Evolutionary conservation across 2,797 vertebrate genomes (phyloP).

Genomic region (Synaphobranchus kaupii): DNA sequence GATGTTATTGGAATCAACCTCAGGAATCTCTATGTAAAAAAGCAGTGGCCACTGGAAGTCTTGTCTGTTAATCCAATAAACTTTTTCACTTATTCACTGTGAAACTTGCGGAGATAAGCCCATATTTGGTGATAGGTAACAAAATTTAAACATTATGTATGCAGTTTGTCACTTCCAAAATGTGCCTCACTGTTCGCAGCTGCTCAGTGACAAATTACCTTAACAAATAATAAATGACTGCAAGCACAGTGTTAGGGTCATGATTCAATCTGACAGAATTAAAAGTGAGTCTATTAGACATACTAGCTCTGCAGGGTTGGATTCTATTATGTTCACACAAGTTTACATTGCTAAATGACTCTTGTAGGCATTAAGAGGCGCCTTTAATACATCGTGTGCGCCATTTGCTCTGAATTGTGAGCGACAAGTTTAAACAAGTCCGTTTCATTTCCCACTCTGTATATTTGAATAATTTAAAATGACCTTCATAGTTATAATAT

Average conservation of each 20-base stretch:
- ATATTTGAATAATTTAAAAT: not conserved
- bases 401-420: not conserved
- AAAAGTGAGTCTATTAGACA: constrained; percentile 19
- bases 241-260: not conserved
- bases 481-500: not conserved
- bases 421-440: not conserved
- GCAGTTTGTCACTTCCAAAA: not conserved
- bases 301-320: not conserved
- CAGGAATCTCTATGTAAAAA: not conserved
- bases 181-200: constrained; percentile 20
- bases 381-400: not conserved
- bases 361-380: not conserved
- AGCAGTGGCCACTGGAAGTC: not conserved
- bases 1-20: not conserved
- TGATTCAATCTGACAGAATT: constrained; percentile 17
- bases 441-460: not conserved
- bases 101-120: not conserved
- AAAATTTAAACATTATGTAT: constrained; percentile 1
- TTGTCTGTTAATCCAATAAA: not conserved
- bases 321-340: not conserved
- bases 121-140: not conserved
- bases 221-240: constrained; percentile 4
- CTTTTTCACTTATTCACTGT: not conserved
- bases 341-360: not conserved
- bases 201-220: constrained; percentile 13